Evolutionary conservation across 1,140 invertebrate genomes (phyloP).

Genomic region (Tetragonula clypearis): DNA sequence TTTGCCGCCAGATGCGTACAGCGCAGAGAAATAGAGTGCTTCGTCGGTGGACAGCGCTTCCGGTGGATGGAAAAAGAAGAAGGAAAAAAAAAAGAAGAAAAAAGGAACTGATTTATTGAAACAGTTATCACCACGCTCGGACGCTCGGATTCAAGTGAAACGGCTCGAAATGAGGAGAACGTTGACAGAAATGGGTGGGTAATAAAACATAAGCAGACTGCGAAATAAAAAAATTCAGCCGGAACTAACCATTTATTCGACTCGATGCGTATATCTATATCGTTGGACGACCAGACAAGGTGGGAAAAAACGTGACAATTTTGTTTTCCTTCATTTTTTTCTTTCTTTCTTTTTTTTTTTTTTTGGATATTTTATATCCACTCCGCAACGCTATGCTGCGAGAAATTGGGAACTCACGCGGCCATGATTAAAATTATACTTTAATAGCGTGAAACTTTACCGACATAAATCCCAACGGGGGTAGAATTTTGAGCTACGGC

Average conservation of each 20-base stretch:
- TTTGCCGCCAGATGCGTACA: too few species aligned
- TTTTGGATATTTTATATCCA: background rate
- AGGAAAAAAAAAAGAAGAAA: background rate
- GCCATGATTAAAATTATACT: too few species aligned
- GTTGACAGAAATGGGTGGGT: background rate
- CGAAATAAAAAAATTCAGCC: background rate
- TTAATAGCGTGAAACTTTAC: background rate
- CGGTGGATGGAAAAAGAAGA: background rate
- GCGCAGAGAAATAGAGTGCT: background rate
- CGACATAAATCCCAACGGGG: too few species aligned
- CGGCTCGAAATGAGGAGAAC: background rate
- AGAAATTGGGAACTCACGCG: too few species aligned
- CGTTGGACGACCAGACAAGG: background rate
- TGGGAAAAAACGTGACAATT: too few species aligned
- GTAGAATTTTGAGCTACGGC: background rate
- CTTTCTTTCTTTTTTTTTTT: background rate
- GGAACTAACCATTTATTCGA: background rate
- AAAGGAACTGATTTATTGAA: slow-evolving; percentile 15
- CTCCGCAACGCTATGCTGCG: too few species aligned
- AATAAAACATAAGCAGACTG: background rate
- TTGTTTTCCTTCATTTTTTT: background rate
- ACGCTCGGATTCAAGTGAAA: background rate
- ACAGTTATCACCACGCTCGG: background rate
- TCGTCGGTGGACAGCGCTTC: background rate
- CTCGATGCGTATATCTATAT: background rate